These are phyloP conservation scores for Sebastes variabilis DNA, from an alignment of 2,797 vertebrate genomes.

Conservation along the genomic window DNA sequence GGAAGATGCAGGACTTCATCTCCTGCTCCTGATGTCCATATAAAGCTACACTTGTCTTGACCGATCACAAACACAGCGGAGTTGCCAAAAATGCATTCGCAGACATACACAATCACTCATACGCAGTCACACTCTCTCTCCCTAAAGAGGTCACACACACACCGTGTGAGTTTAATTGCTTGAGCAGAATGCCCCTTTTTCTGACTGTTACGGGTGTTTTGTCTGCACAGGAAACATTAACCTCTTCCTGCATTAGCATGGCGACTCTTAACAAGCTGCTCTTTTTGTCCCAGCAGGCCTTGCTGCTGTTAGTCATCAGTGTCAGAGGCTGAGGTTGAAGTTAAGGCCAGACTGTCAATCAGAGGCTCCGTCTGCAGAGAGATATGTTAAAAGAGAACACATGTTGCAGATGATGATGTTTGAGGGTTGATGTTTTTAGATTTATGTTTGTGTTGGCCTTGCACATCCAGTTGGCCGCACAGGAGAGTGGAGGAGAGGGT, in stretches of 20 bases:
- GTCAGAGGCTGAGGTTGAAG: slow-evolving; percentile 1
- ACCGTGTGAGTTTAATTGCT: slow-evolving; percentile 48
- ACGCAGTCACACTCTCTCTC: slow-evolving; percentile 13
- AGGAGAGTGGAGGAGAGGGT: slow-evolving; percentile 41
- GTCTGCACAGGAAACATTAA: slow-evolving; percentile 77
- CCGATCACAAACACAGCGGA: slow-evolving; percentile 48
- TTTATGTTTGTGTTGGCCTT: slow-evolving; percentile 10
- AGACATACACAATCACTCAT: not conserved
- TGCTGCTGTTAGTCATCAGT: slow-evolving; percentile 14
- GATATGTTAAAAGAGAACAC: not conserved
- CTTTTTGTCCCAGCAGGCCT: slow-evolving; percentile 4
- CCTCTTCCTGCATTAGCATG: slow-evolving; percentile 69
- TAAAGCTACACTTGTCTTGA: slow-evolving; percentile 67
- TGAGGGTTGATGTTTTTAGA: not conserved
- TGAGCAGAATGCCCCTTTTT: slow-evolving; percentile 42
- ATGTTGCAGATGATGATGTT: not conserved
- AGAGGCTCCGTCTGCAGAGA: not conserved
- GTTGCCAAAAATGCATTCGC: slow-evolving; percentile 35
- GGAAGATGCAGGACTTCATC: slow-evolving; percentile 44
- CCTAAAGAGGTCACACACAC: slow-evolving; percentile 54
- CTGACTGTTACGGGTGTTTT: slow-evolving; percentile 25
- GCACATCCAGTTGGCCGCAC: slow-evolving; percentile 39
- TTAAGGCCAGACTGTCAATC: not conserved
- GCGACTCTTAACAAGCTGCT: slow-evolving; percentile 34
- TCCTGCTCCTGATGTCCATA: slow-evolving; percentile 70